These are phyloP conservation scores for Caenorhabditis tropicalis DNA, from an alignment of 1,140 invertebrate genomes.

Conservation along the genomic window DNA sequence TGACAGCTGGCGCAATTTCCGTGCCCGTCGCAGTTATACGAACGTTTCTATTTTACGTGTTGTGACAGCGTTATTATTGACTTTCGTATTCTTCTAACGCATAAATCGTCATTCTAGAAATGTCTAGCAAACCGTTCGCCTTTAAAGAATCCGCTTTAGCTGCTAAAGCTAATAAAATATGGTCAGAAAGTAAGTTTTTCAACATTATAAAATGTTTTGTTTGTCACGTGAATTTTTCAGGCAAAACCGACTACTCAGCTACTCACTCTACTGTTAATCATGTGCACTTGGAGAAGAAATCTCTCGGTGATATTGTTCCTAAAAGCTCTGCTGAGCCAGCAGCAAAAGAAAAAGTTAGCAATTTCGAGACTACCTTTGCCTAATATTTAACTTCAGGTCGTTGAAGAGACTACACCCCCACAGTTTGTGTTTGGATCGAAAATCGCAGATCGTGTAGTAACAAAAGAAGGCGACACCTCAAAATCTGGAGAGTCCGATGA, in stretches of 20 bases:
- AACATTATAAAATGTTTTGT: not conserved
- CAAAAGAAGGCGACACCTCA: not conserved
- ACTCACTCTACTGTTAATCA: slow-evolving; percentile 10
- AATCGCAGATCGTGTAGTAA: slow-evolving; percentile 4
- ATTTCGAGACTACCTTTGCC: not conserved
- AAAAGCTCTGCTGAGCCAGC: not conserved
- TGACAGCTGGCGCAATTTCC: not conserved
- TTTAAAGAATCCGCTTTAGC: not conserved
- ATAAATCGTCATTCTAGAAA: not conserved
- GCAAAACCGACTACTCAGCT: not conserved
- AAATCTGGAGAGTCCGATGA: not conserved
- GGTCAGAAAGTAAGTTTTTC: slow-evolving; percentile 23
- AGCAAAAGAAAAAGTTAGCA: not conserved
- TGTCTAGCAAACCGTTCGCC: not conserved
- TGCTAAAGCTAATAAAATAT: not conserved
- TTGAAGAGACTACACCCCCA: not conserved
- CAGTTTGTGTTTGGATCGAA: not conserved
- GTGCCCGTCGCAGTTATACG: not conserved
- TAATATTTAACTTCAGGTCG: not conserved
- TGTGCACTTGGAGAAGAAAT: slow-evolving; percentile 20
- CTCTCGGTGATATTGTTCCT: not conserved
- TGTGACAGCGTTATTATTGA: not conserved
- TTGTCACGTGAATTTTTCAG: not conserved
- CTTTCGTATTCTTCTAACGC: not conserved
- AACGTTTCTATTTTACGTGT: not conserved